Evolutionary conservation across 2,888 invertebrate genomes (phyloP), one percentile per base, ranked within the genome.

Genomic region (Tanytarsus gracilentus): DNA sequence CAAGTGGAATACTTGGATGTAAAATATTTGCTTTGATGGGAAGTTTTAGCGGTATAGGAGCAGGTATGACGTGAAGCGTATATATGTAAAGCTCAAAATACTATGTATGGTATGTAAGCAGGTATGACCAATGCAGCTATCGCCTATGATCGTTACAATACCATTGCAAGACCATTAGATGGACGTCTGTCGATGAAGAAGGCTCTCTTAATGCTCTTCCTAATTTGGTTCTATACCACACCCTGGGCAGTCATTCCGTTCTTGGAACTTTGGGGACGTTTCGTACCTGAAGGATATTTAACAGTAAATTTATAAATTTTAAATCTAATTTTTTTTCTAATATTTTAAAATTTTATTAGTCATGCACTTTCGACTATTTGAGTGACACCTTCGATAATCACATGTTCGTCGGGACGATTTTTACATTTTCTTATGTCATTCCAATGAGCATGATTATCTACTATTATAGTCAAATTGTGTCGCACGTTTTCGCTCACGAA

Each of bases 391-490:
- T 86, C 66, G 87, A 88, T 66, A 90, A 83, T 16, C 84, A 83
- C 65, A 76, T 86, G 62, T 91, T 90, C 69, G 87, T 88, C 8
- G 84, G 74, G 0, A 78, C 81, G 14, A 86, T 92, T 64, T 91
- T 91, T 71, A 72, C 77, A 40, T 88, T 86, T 75, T 82, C 87
- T 63, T 91, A 89, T 69, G 78, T 81, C 0, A 78, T 89, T 53
- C 91, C 91, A 0, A 84, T 91, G 79, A 68, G 74, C 0, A 74
- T 88, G 72, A 89, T 91, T 62, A 76, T 88, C 53, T 88, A 85
- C 71, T 91, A 87, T 73, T 91, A 91, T 72, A 87, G 87, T 62
- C 88, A 90, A 68, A 86, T 91, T 63, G 88, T 90, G n/a, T 84
- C 82, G 53, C 88, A 89, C 70, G 90, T 91, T n/a, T 83, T 88